A percentile compares a stretch with the other conserved stretches of the same genome.
phyloP scores from a whole-genome alignment of 2,113 vertebrate species.

The Sprattus sprattus region DNA sequence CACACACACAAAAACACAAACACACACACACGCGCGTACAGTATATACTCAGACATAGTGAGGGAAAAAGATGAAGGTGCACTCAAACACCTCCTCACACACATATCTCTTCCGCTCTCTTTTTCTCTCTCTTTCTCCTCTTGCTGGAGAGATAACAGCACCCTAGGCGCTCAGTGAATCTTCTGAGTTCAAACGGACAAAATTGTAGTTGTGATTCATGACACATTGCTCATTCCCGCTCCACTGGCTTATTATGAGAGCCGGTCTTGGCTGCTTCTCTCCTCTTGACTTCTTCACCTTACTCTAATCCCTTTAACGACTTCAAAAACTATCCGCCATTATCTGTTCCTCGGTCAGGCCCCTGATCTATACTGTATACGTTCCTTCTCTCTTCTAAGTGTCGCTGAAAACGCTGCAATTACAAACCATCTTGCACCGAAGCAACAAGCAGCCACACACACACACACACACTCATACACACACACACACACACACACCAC shows the following conservation, averaged over 20 bases:
- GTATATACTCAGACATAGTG: neutral
- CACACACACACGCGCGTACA: neutral
- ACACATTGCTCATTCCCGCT: neutral
- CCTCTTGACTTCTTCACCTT: conserved; percentile 6
- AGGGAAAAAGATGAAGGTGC: neutral
- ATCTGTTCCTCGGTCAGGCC: neutral
- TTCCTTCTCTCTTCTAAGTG: neutral
- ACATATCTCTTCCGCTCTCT: neutral
- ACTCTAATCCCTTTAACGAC: neutral
- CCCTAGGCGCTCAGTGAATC: neutral
- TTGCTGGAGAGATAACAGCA: conserved; percentile 1
- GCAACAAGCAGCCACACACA: neutral
- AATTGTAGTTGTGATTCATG: conserved; percentile 21
- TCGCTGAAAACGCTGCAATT: neutral
- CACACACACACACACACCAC: neutral
- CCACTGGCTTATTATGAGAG: neutral
- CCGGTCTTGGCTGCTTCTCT: neutral
- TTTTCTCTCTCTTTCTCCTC: neutral
- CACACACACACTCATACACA: neutral
- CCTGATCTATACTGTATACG: neutral
- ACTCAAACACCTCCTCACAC: neutral
- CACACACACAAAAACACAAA: neutral
- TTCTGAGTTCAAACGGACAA: conserved; percentile 7
- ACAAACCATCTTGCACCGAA: neutral
- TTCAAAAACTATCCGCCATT: neutral